Evolutionary conservation across 2,113 vertebrate genomes (phyloP).

Genomic region (Pseudorhombus dupliciocellatus): DNA sequence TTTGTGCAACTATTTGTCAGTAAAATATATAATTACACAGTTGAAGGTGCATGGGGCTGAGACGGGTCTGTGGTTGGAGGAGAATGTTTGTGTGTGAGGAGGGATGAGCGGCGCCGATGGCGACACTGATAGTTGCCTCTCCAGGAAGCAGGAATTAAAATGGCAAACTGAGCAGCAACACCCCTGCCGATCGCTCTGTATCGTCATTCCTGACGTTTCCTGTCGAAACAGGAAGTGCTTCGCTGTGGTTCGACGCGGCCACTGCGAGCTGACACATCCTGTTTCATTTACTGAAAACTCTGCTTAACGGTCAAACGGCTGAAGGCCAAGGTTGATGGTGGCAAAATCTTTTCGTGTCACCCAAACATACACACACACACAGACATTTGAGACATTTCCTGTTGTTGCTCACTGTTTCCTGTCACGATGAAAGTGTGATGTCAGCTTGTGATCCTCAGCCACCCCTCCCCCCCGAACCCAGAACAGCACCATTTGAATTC

Average conservation of each 20-base stretch:
- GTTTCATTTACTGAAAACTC: constrained; percentile 20
- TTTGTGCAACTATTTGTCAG: no score
- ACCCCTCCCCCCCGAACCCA: background rate
- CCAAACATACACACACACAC: background rate
- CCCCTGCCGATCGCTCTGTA: background rate
- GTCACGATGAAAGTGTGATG: constrained; percentile 57
- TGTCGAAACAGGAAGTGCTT: constrained; percentile 59
- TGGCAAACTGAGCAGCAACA: constrained; percentile 24
- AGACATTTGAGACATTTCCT: constrained; percentile 73
- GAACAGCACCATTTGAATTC: background rate
- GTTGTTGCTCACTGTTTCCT: constrained; percentile 77
- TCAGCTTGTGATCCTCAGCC: constrained; percentile 44
- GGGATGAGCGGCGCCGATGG: no score
- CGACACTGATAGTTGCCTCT: background rate
- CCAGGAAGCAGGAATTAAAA: constrained; percentile 65
- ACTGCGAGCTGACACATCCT: constrained; percentile 61
- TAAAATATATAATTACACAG: no score
- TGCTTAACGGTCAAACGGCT: background rate
- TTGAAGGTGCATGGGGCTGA: no score
- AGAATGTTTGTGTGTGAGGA: no score
- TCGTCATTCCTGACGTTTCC: constrained; percentile 60
- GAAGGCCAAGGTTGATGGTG: background rate
- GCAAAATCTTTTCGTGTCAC: background rate
- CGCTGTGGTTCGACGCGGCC: constrained; percentile 41
- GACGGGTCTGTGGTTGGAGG: no score